Evolutionary conservation across 2,113 vertebrate species (phyloP).

Genomic region (Azemiops feae): DNA sequence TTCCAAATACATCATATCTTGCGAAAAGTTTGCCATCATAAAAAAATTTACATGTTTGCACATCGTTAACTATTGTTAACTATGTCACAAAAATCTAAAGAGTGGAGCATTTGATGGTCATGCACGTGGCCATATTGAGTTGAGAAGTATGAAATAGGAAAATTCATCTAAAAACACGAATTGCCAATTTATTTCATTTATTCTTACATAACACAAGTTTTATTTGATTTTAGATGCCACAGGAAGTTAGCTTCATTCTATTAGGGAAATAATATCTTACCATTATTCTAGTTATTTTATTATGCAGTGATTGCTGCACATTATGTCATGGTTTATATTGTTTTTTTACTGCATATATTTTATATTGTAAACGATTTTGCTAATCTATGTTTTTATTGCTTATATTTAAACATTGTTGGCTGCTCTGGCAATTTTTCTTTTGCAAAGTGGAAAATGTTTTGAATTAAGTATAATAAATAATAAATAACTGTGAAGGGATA

Average conservation of each 20-base stretch:
- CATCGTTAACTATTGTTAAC: neutral
- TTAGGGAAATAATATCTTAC: neutral
- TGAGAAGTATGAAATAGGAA: neutral
- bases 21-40: neutral
- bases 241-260: neutral
- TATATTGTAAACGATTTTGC: neutral
- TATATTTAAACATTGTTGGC: neutral
- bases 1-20: neutral
- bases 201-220: neutral
- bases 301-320: neutral
- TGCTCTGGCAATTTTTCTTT: neutral
- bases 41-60: neutral
- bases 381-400: neutral
- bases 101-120: neutral
- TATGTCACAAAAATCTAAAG: neutral
- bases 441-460: neutral
- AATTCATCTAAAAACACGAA: neutral
- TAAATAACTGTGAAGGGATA: neutral
- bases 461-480: neutral
- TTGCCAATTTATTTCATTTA: neutral
- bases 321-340: neutral
- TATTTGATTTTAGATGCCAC: neutral
- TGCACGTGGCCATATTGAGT: neutral
- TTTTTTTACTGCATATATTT: neutral
- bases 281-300: neutral